Base-by-base conservation (phyloP, 1,140 invertebrate genomes). In the Leptonema lineaticorne region DNA sequence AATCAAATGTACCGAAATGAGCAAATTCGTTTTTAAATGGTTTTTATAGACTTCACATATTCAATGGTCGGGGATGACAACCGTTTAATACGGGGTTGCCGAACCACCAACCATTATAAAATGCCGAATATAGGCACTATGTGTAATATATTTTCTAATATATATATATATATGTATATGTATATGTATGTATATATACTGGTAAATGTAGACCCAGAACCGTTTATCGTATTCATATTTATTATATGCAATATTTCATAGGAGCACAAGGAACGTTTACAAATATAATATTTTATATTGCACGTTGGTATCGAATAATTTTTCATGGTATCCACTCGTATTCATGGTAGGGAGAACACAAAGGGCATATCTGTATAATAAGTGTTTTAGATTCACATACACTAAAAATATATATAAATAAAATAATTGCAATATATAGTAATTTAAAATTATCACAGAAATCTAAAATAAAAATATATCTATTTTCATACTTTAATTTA, bases 1-100 rank as follows among this genome's bases (percentile, higher is more conserved):
- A 67, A 59, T 67, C 65, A 69, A 72, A 72, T 72, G 71, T 72
- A 69, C 53, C 56, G 68, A 63, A 67, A 68, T 60, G 68, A 69
- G 68, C 71, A 72, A 72, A 72, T 72, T 72, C 71, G 71, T 68
- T 72, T 69, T 69, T 72, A 72, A 72, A 69, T 68, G 60, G 62
- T 68, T 68, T 69, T 69, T 72, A 72, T 72, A 53, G 59, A 63
- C 67, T 46, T 62, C 59, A 63, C 46, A 68, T 68, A 68, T 68
- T 59, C 66, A 56, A 59, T 67, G 57, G 57, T 60, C 56, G 58
- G 41, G 48, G 66, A 68, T 71, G 69, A 71, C 69, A 68, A 63
- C 22, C 59, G 57, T 71, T 71, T 71, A 71, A 71, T 68, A 63
- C 48, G 58, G 63, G 46, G 41, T 28, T 65, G 60, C 22, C 30